phyloP scores from a whole-genome alignment of 2,797 vertebrate species.

The Poecilia velifera region DNA sequence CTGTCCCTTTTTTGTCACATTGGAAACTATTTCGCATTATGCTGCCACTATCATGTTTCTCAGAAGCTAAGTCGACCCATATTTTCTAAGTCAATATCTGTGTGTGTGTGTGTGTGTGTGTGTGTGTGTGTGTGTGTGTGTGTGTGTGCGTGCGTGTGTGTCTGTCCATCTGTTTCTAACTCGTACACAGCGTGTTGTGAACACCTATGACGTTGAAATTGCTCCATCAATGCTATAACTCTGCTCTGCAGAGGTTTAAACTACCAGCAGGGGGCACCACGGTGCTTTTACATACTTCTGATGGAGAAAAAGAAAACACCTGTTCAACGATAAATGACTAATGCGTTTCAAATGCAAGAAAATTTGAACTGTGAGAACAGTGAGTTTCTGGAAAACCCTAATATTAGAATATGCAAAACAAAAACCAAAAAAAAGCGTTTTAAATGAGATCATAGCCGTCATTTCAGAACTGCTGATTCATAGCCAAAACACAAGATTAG shows the following conservation, averaged over 20 bases:
- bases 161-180: neutral
- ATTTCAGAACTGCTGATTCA: neutral
- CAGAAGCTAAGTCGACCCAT: too few relatives aligned
- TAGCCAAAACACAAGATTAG: neutral
- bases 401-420: neutral
- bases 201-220: neutral
- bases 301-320: neutral
- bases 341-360: neutral
- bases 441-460: neutral
- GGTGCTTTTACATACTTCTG: neutral
- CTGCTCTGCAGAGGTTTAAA: neutral
- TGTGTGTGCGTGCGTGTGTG: too few relatives aligned
- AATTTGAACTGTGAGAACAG: neutral
- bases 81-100: too few relatives aligned
- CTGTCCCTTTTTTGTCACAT: too few relatives aligned
- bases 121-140: too few relatives aligned
- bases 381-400: neutral
- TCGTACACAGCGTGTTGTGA: neutral
- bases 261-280: slow-evolving; percentile 14
- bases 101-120: too few relatives aligned
- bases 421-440: neutral
- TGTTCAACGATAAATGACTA: neutral
- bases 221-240: neutral
- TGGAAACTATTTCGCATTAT: too few relatives aligned
- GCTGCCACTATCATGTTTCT: too few relatives aligned